These are phyloP conservation scores for Pedionomus torquatus DNA, from an alignment of 2,113 vertebrate genomes.

Conservation along the genomic window DNA sequence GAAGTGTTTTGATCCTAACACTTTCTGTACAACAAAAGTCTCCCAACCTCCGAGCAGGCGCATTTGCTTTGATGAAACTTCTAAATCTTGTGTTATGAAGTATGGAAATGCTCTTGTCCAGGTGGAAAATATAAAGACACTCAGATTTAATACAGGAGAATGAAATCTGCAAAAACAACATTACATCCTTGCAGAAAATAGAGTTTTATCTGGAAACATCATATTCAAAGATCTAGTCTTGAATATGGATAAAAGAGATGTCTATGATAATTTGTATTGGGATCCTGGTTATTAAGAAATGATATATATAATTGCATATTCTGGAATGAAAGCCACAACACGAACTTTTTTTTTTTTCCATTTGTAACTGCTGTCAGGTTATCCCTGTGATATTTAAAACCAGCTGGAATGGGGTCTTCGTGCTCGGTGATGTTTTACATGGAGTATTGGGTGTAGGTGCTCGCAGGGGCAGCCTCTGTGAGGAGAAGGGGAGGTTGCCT, in stretches of 20 bases:
- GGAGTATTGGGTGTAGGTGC: not conserved
- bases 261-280: not conserved
- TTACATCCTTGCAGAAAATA: not conserved
- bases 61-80: conserved; percentile 20
- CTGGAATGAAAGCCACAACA: not conserved
- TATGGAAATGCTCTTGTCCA: not conserved
- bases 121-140: not conserved
- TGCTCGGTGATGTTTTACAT: not conserved
- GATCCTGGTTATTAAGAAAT: not conserved
- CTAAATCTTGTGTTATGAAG: conserved; percentile 20
- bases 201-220: not conserved
- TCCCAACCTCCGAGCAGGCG: not conserved
- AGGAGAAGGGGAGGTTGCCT: not conserved
- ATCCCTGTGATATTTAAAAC: not conserved
- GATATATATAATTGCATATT: not conserved
- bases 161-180: not conserved
- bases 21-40: not conserved
- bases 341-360: not conserved
- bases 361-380: not conserved
- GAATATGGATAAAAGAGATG: not conserved
- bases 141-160: not conserved
- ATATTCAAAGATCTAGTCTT: not conserved
- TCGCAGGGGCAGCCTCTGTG: not conserved
- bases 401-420: not conserved
- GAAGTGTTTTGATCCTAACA: conserved; percentile 44